Base-by-base conservation (phyloP, 1,140 invertebrate species). In the Drosophila repleta region DNA sequence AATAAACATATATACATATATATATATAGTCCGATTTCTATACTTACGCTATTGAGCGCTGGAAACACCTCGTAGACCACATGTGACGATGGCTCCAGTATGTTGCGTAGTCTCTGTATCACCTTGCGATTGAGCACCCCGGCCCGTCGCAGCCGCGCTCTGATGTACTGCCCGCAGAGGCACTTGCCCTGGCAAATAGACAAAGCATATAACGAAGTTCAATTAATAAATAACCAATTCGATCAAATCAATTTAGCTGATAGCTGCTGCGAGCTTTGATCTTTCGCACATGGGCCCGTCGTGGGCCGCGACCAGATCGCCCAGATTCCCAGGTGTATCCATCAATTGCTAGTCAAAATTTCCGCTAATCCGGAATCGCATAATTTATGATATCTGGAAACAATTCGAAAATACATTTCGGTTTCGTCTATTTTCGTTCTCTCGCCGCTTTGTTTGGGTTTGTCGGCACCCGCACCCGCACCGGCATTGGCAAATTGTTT, bases 11-110 rank as follows among this genome's bases (percentile, higher is more conserved):
- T 3, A 46, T 1, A 2, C 8, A n/a, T 4, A 8, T 21, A 35
- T 2, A 15, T 24, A 32, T 6, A 18, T 20, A 7, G 15, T 17
- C 3, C 4, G 26, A 29, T 29, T 29, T 17, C 6, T 15, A 29
- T 68, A 87, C 87, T 80, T 56, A 92, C 91, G 51, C 78, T 88
- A 51, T 92, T 92, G 17, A 92, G 76, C 3, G 91, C 90, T 21
- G 91, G 91, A 56, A 91, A 91, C 41, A 92, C 90, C 53, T 92
- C 90, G 41, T 90, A 91, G 15, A 90, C 90, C 6, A 91, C 79
- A 63, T 90, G 65, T 17, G 90, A 91, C 8, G 91, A 79, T 43
- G 91, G 88, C 15, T 92, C 91, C 53, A 92, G 61, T 46, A 92
- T 90, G 45, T 73, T 79, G 11, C 91, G 84, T 58, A 92, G 63